Base-by-base conservation (phyloP, 2,797 vertebrate species). In the Sebastes vulpes region DNA sequence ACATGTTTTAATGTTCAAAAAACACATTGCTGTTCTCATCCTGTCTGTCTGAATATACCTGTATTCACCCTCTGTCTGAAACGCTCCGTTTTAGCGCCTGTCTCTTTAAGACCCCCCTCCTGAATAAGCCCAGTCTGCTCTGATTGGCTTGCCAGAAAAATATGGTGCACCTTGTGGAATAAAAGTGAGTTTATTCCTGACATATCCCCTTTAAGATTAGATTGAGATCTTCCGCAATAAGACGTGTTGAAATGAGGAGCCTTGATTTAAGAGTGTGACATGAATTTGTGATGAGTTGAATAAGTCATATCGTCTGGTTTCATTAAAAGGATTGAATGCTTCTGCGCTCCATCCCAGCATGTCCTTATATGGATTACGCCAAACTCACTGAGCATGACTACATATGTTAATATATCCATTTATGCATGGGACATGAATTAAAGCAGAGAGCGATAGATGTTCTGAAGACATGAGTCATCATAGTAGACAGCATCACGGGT, bases 361-460 rank as follows among this genome's bases (percentile, higher is more conserved):
- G 78, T 31, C 56, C 66, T 68, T 77, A 79, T 82, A 83, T 68
- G 71, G 64, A 91, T 89, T 65, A 75, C 67, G 66, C 9, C 42
- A 79, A 79, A 82, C 63, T 31, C 42, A 35, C 20, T 5, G 59
- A 79, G 31, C 67, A 16, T 59, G 63, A 72, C 83, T 84, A 73
- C 68, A 72, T 80, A 58, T 77, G 86, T 84, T 85, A 84, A 92
- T 83, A n/a, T 57, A 74, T 77, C 83, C 79, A 81, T 83, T 86
- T 31, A 81, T 71, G 59, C 81, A 65, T 21, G 25, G 65, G 29
- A 59, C 60, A 60, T 50, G 67, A 82, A 76, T 83, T 59, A 79
- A 75, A 78, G 58, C 26, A 21, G 18, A 28, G 29, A 20, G 23
- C 9, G 1, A 72, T 66, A 57, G 46, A 73, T 67, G 81, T 63